Base-by-base conservation (phyloP, 2,113 vertebrate species). In the Potamarius usumacintae region DNA sequence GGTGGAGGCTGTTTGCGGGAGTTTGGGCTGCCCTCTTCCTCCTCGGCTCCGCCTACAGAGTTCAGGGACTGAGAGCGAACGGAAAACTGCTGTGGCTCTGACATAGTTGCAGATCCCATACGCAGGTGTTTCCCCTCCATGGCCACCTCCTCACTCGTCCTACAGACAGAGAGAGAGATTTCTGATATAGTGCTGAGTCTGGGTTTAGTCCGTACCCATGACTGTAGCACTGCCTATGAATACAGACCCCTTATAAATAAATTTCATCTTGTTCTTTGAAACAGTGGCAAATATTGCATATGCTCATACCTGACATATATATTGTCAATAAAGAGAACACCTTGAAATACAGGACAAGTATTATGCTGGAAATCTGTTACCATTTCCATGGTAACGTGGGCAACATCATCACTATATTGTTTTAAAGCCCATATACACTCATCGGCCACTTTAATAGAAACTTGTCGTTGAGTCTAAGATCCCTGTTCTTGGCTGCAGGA, bases 61-160 rank as follows among this genome's bases (percentile, higher is more conserved):
- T 99, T 97, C 87, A 99, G 96, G 42, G 97, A 99, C 95, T 99
- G 98, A 20, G 98, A 99, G 89, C 97, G 97, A 72, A 99, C 97
- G 0, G 97, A 95, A 86, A 97, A 97, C 96, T 92, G 91, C 60
- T 94, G 95, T 88, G 93, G 92, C 88, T 92, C 97, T 0, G 97
- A 97, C 97, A 99, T 97, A 2, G 97, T 98, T 95, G 98, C 97
- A 92, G 98, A 99, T 90, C 97, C 97, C 96, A 99, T 98, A 80
- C 97, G 97, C 92, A 98, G 96, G 90, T 99, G 97, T 91, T 98
- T 99, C 88, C 97, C 97, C 94, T 97, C 95, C 83, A 96, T 96
- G 78, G 95, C 94, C 52, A 97, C 96, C 88, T 99, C 97, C 91
- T 97, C 97, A 74, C 97, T 97, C 85, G 97, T 96, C 93, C 98